Conservation (phyloP, 2,888 invertebrate genomes). For the Embidobia sp. region DNA sequence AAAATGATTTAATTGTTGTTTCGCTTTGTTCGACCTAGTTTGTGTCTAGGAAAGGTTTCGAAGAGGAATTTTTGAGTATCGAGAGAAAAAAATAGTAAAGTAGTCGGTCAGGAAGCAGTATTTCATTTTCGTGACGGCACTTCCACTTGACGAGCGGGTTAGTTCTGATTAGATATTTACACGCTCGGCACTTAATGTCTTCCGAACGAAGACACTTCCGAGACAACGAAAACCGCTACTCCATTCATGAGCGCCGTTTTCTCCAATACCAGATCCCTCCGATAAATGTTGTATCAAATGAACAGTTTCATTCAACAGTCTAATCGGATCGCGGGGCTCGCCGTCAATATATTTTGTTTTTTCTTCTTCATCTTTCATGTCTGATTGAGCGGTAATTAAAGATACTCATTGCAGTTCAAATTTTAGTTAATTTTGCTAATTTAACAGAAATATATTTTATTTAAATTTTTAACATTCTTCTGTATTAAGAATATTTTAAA, state of each 20-base stretch:
- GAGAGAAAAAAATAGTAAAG: background rate
- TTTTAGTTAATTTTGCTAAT: no score
- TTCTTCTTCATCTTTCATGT: no score
- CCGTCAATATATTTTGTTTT: no score
- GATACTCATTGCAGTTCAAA: background rate
- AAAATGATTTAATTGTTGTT: no score
- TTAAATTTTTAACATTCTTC: no score
- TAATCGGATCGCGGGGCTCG: background rate
- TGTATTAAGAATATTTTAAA: no score
- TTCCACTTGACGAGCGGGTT: slow-evolving; percentile 42
- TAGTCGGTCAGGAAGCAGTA: slow-evolving; percentile 36
- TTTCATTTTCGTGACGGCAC: slow-evolving; percentile 44
- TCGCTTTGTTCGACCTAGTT: no score
- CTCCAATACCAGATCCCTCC: slow-evolving; percentile 56
- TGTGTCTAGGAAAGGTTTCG: background rate
- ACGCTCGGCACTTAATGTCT: slow-evolving; percentile 54
- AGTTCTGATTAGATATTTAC: slow-evolving; percentile 61
- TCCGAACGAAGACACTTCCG: slow-evolving; percentile 65
- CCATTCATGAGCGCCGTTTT: slow-evolving; percentile 65
- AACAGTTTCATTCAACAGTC: slow-evolving; percentile 50
- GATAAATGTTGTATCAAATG: slow-evolving; percentile 50
- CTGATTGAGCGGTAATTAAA: no score
- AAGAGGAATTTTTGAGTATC: background rate
- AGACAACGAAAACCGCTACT: slow-evolving; percentile 72
- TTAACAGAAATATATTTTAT: no score